Base-by-base conservation (phyloP, 2,113 vertebrate species). In the Dryoscopus gambensis region DNA sequence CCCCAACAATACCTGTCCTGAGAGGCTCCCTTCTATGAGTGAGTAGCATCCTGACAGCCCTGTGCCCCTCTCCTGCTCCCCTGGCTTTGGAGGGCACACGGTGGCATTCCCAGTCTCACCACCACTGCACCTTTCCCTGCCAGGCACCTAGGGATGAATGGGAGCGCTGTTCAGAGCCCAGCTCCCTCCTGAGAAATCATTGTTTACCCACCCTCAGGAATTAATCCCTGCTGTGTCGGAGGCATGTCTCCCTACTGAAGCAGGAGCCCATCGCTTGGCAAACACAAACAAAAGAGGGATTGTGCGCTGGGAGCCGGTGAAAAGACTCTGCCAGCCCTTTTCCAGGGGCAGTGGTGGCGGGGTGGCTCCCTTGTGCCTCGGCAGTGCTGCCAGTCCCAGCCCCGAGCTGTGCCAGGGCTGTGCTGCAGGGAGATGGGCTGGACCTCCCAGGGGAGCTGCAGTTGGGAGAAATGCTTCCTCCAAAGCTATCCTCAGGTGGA, bases 11-110 rank as follows among this genome's bases (percentile, higher is more conserved):
- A 97, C 98, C 56, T 99, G 99, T 97, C 99, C 99, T 0, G 98
- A 99, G 95, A 98, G 97, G 91, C 98, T 99, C 97, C 99, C 98
- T 97, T 99, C 98, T 94, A 99, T 99, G 99, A 99, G 99, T 99
- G 94, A 99, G 99, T 99, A 88, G 27, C 79, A 53, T 50, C 77
- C 60, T 4, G 5, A 13, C 2, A 2, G 19, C 37, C 30, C 42
- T 1, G 1, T n/a, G 24, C 23, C 35, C 50, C 22, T 60, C 33
- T 55, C 40, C 44, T 64, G 44, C 40, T 88, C 23, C 37, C 27
- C 1, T 59, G 83, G 46, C 64, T 78, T 62, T 78, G 65, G 31
- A 47, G 74, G 78, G 56, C 50, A 10, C 40, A 2, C 37, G 0
- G 7, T 37, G 69, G 42, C 3, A 1, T 67, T 87, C 57, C 39